Evolutionary conservation across 1,140 invertebrate genomes (phyloP), one percentile per base, ranked within the genome.

Genomic region (Heliconius nattereri): DNA sequence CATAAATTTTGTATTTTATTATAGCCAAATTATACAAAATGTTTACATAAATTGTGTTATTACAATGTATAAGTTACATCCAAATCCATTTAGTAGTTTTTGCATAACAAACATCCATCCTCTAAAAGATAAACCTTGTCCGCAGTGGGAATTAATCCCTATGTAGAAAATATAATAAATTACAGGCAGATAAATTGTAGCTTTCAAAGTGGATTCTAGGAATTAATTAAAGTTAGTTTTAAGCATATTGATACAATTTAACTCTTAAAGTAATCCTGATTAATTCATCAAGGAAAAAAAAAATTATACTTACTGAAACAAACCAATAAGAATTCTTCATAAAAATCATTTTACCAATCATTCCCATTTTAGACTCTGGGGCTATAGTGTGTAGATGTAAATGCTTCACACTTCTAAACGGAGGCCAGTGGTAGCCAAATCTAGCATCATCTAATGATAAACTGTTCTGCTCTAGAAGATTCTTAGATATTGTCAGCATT

Each of bases 401-500:
- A 94, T 99, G 98, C 73, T 94, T 91, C 0, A 99, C 95, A 9
- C 96, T 96, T 73, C 97, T 96, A 91, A 98, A 99, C 1, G 98
- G 98, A 29, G 98, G 98, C 97, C 97, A 97, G 88, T 99, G 98
- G 90, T 98, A 99, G 1, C 98, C 98, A 72, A 97, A 96, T 66
- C 97, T 95, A 6, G 95, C 94, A 85, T 97, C 96, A 6, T 92
- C 86, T 5, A 95, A 75, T 78, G 96, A 88, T 20, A 96, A 90
- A 40, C 82, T 95, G 87, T 88, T 96, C 49, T 95, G 95, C 13
- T 92, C 82, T 23, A 97, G 85, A 86, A 98, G 91, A 78, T 96
- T 96, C 81, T 97, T 94, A 49, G 97, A 96, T 96, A 90, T 84
- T 92, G 94, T 84, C 49, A 92, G 80, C 89, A 92, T 91, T 80